Evolutionary conservation across 2,113 vertebrate genomes (phyloP).

Genomic region (Nycticebus coucang): DNA sequence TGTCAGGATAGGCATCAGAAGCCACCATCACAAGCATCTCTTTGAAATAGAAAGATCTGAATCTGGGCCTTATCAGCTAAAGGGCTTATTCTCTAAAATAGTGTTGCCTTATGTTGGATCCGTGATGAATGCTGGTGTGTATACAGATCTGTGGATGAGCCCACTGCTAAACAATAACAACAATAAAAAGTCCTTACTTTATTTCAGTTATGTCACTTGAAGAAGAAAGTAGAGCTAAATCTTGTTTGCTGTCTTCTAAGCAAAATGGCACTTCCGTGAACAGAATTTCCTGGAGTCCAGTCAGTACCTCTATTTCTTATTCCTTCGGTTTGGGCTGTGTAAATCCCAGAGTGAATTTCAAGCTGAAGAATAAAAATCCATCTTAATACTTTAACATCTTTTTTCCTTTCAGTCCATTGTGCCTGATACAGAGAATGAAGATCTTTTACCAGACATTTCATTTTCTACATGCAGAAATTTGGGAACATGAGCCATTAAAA

Average conservation of each 20-base stretch:
- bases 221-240: neutral
- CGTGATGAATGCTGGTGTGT: constrained; percentile 4
- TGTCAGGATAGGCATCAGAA: constrained; percentile 51
- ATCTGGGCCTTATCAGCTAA: constrained; percentile 61
- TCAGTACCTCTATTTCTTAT: neutral
- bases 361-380: neutral
- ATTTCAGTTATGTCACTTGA: neutral
- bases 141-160: constrained; percentile 35
- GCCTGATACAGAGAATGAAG: neutral
- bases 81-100: constrained; percentile 68
- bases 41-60: constrained; percentile 75
- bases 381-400: neutral
- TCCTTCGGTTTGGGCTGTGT: neutral
- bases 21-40: neutral
- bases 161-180: neutral
- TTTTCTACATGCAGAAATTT: constrained; percentile 31
- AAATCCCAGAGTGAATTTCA: neutral
- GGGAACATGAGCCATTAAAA: neutral
- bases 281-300: neutral
- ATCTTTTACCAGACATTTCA: neutral
- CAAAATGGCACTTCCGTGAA: neutral
- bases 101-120: constrained; percentile 35
- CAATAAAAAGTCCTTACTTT: neutral
- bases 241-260: neutral
- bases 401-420: neutral